Conservation (phyloP, 2,888 invertebrate species). For the Cloeon dipterum region DNA sequence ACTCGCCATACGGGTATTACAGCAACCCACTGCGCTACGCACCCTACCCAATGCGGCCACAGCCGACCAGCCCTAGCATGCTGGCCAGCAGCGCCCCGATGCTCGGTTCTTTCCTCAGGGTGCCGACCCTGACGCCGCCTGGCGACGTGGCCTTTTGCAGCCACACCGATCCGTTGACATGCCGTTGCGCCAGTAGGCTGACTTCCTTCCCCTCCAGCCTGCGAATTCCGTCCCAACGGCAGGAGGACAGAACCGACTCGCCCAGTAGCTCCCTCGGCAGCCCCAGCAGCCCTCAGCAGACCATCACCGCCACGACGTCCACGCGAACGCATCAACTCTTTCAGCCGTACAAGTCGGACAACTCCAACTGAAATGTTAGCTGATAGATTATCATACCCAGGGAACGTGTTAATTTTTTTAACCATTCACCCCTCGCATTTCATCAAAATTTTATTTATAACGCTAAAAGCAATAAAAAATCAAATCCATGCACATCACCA, state of each 20-base stretch:
- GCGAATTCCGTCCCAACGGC: conserved; percentile 10
- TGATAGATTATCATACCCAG: too few relatives aligned
- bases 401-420: too few relatives aligned
- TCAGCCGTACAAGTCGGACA: conserved; percentile 49
- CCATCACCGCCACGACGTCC: conserved; percentile 16
- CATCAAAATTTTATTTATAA: too few relatives aligned
- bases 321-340: conserved; percentile 34
- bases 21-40: conserved; percentile 6
- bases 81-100: conserved; percentile 20
- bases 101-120: conserved; percentile 9
- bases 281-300: conserved; percentile 9
- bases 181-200: conserved; percentile 7
- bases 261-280: conserved; percentile 10
- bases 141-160: conserved; percentile 14
- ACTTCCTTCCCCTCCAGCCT: conserved; percentile 9
- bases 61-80: conserved; percentile 10
- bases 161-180: conserved; percentile 6
- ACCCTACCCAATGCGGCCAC: conserved; percentile 9
- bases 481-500: too few relatives aligned
- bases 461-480: too few relatives aligned
- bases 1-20: conserved; percentile 10
- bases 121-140: conserved; percentile 12
- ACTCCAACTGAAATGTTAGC: too few relatives aligned
- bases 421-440: too few relatives aligned
- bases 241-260: conserved; percentile 17